Conservation (phyloP, 2,888 invertebrate species). For the Nebria brevicollis region DNA sequence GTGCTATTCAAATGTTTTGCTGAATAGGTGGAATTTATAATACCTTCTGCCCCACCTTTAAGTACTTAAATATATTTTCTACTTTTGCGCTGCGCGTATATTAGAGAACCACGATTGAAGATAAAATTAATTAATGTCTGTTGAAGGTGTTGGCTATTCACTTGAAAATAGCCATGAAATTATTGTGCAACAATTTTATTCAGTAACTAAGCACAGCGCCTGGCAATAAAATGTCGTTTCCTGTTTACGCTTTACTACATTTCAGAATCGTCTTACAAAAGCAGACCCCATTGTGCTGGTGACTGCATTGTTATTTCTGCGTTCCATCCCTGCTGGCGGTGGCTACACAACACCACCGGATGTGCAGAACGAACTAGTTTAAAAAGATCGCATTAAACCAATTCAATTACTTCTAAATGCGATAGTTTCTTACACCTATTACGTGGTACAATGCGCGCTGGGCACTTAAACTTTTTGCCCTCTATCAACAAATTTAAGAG, state of each 20-base stretch:
- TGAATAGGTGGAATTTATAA: no score
- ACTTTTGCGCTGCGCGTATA: no score
- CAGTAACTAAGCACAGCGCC: slow-evolving; percentile 11
- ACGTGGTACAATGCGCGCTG: no score
- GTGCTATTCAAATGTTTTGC: no score
- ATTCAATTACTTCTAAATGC: slow-evolving; percentile 18
- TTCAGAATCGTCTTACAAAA: slow-evolving; percentile 37
- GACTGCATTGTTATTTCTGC: slow-evolving; percentile 11
- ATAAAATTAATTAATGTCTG: no score
- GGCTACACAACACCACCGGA: not conserved
- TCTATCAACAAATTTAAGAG: no score
- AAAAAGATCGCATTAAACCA: slow-evolving; percentile 22
- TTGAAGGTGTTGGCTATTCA: not conserved
- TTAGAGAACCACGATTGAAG: no score
- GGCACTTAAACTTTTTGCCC: no score
- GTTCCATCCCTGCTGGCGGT: not conserved
- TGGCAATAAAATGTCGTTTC: slow-evolving; percentile 37
- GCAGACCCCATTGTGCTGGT: slow-evolving; percentile 22
- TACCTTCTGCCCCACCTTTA: no score
- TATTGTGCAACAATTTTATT: slow-evolving; percentile 38
- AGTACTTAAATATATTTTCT: no score
- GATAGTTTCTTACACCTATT: no score
- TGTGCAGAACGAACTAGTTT: slow-evolving; percentile 16
- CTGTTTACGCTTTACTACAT: slow-evolving; percentile 39
- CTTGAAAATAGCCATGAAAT: slow-evolving; percentile 31